Evolutionary conservation across 2,113 vertebrate genomes (phyloP).

Genomic region (Chlamydotis undulata): DNA sequence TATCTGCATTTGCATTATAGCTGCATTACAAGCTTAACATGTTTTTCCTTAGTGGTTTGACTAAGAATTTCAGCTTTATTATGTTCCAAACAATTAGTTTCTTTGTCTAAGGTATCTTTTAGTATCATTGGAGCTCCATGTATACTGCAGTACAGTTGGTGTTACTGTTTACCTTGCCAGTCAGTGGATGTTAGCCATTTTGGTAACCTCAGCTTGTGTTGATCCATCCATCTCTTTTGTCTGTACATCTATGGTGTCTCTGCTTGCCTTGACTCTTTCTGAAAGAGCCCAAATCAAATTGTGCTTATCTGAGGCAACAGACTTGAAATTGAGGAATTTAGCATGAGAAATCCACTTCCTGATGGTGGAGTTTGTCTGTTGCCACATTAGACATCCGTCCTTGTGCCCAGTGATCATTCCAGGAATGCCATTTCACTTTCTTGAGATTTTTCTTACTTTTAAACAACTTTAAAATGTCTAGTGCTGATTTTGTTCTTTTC

Average conservation of each 20-base stretch:
- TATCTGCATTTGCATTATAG: not conserved
- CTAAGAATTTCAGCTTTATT: not conserved
- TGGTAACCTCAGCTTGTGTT: not conserved
- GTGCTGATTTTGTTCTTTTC: not conserved
- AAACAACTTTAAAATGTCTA: not conserved
- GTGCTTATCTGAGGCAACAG: not conserved
- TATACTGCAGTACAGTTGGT: not conserved
- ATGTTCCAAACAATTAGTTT: not conserved
- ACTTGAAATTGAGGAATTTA: not conserved
- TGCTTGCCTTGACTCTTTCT: not conserved
- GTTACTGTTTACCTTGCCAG: not conserved
- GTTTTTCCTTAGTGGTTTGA: not conserved
- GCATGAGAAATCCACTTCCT: not conserved
- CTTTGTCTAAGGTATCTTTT: not conserved
- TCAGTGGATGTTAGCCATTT: not conserved
- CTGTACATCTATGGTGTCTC: not conserved
- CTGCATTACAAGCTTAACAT: not conserved
- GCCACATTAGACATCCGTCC: not conserved
- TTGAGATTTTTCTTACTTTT: not conserved
- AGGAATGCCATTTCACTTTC: not conserved
- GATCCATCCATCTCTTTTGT: not conserved
- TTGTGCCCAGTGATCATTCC: not conserved
- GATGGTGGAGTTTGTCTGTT: not conserved
- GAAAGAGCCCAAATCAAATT: not conserved
- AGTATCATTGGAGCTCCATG: not conserved